Evolutionary conservation across 2,113 vertebrate genomes (phyloP).

Genomic region (Nanorana parkeri): DNA sequence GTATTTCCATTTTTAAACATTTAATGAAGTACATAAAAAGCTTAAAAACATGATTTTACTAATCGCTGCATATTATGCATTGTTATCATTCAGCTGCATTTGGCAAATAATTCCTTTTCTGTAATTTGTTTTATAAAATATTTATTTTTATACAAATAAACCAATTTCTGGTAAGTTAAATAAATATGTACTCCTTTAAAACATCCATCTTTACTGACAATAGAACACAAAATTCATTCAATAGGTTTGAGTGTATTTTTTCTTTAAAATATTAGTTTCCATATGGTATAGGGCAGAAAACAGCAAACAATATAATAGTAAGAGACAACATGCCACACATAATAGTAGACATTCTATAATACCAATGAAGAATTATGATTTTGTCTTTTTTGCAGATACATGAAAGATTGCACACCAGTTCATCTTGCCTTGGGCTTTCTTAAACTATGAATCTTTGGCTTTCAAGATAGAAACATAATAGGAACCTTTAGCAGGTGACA

Average conservation of each 20-base stretch:
- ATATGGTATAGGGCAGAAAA: background rate
- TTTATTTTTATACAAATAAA: background rate
- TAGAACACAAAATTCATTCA: background rate
- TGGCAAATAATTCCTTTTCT: no score
- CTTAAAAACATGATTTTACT: background rate
- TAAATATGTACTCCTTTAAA: background rate
- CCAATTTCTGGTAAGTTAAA: background rate
- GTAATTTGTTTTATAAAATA: background rate
- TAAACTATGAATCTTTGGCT: constrained; percentile 51
- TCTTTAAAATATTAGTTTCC: background rate
- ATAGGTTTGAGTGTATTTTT: background rate
- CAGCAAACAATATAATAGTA: constrained; percentile 14
- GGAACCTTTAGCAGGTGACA: constrained; percentile 49
- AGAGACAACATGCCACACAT: background rate
- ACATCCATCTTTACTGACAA: background rate
- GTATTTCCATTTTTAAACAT: no score
- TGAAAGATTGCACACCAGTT: constrained; percentile 18
- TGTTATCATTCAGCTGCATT: background rate
- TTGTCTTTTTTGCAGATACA: constrained; percentile 40
- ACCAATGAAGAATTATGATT: constrained; percentile 42
- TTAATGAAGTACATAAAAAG: no score
- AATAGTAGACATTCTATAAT: constrained; percentile 33
- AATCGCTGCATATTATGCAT: background rate
- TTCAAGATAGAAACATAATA: constrained; percentile 49
- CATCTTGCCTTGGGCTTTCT: constrained; percentile 41